phyloP scores from a whole-genome alignment of 2,888 invertebrate genomes.

The Dione vanillae region DNA sequence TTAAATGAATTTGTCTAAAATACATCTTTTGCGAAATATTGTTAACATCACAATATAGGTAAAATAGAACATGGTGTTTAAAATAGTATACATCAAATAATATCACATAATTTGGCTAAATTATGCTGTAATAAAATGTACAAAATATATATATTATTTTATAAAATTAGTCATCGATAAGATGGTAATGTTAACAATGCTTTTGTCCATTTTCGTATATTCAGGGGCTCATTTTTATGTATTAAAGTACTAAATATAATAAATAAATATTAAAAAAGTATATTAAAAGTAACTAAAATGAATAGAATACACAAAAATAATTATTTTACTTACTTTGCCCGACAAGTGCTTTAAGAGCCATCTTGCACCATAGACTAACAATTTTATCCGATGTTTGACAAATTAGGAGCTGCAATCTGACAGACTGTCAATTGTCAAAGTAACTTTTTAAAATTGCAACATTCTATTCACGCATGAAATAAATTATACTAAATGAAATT shows the following conservation, averaged over 20 bases:
- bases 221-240: neutral
- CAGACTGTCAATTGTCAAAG: constrained; percentile 17
- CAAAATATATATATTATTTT: neutral
- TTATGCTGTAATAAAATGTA: neutral
- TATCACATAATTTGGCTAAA: neutral
- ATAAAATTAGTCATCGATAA: constrained; percentile 25
- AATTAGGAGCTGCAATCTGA: neutral
- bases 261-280: neutral
- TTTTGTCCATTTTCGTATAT: neutral
- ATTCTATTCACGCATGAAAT: neutral
- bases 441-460: neutral
- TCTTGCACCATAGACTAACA: constrained; percentile 83
- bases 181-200: neutral
- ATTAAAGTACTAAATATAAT: neutral
- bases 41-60: neutral
- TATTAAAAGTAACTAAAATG: neutral
- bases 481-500: neutral
- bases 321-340: constrained; percentile 91
- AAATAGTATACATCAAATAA: neutral
- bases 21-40: neutral
- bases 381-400: constrained; percentile 22
- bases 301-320: constrained; percentile 26
- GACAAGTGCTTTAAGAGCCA: constrained; percentile 94
- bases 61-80: neutral
- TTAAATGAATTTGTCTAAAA: neutral